Base-by-base conservation (phyloP, 2,888 invertebrate genomes). In the Hydrotaea cyrtoneurina region DNA sequence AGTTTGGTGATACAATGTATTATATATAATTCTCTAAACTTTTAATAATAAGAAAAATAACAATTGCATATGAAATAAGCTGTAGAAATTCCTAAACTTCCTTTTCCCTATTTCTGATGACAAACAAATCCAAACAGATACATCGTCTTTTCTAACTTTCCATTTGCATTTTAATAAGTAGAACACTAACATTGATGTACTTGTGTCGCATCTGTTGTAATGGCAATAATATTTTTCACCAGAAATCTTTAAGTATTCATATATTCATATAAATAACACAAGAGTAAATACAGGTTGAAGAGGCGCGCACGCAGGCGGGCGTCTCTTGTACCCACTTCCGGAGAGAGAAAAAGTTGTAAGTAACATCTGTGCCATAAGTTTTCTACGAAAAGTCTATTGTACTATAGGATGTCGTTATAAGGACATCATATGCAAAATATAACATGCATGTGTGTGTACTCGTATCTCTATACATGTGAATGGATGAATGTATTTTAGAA, bases 221-320 rank as follows among this genome's bases (percentile, higher is more conserved):
- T 59, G 59, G 26, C 26, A 59, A 15, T 26, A 23, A 26, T 5
- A 59, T 59, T 50, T 50, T 50, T 50, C 50, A 50, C n/a, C 15
- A 50, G 50, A 50, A 50, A n/a, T 50, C 59, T 23, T 15, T 26
- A 59, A 59, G 26, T 59, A 23, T 59, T 23, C 59, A 59, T 59
- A 26, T 13, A 59, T 59, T 23, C 7, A 31, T 31, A 26, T 59
- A 59, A 59, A 59, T 59, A 59, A 21, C 19, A 55, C 13, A 59
- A 11, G 8, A 55, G 23, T 55, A 55, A 21, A 19, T 8, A 55
- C 55, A 55, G 55, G 55, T 55, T 10, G 4, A 0, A 15, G 26
- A 26, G 59, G 59, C 23, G 3, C 5, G 19, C 7, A 21, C 2
- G 55, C 55, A 17, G 4, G 17, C 5, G 19, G 19, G n/a, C n/a